Base-by-base conservation (phyloP, 2,113 vertebrate genomes). In the Struthio camelus region DNA sequence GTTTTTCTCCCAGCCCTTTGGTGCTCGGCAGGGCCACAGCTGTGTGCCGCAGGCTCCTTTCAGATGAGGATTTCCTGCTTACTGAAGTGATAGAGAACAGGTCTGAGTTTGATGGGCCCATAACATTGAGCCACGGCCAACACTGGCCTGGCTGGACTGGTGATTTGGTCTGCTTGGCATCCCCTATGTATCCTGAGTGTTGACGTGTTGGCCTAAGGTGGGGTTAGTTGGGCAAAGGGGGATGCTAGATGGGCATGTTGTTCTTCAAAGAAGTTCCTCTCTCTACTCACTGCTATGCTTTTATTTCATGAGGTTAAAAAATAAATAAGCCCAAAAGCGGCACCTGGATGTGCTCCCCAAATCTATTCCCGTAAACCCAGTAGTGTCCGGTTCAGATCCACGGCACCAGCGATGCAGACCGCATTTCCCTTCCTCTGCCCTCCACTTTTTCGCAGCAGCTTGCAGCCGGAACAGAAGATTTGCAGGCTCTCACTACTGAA, bases 81-180 rank as follows among this genome's bases (percentile, higher is more conserved):
- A 0, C 12, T 44, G 69, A 32, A 56, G 66, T 6, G 5, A 12
- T 8, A 48, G 14, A 16, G 62, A 40, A 23, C 24, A 18, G 20
- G 3, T 3, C 0, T 2, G 69, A 42, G 3, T 40, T 27, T 48
- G 62, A 46, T 27, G 40, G n/a, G 12, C 25, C 14, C 38, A 2
- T 0, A 3, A 11, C 34, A 4, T 0, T 5, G n/a, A 67, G 46
- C 36, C 6, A 3, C 8, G 11, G 2, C 17, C 34, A 0, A 24
- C 6, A 14, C 14, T 1, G 40, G 61, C 3, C 27, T n/a, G 62
- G 42, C 36, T 54, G 32, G n/a, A 40, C 34, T 2, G 34, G 0
- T 12, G 18, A 3, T 46, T 67, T 75, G 80, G 18, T 38, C 3
- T 56, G 19, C 6, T 3, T 0, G 9, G 22, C 38, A 44, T 18